Evolutionary conservation across 1,140 invertebrate species (phyloP).

Genomic region (Chrysomallon squamiferum): DNA sequence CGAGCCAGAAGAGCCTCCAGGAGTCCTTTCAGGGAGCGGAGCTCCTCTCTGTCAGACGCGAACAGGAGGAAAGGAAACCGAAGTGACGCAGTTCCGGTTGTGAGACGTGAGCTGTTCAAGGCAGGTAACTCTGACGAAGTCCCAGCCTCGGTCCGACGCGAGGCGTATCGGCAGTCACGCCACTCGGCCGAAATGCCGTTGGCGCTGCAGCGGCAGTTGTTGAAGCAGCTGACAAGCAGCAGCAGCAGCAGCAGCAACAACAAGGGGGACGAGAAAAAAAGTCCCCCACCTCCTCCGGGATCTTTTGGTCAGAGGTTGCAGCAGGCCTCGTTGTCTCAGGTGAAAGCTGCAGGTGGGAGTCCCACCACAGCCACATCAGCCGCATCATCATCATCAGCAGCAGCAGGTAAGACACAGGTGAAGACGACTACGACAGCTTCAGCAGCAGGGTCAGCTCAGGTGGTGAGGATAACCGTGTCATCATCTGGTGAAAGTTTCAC

Average conservation of each 20-base stretch:
- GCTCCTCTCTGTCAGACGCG: conserved; percentile 5
- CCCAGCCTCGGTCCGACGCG: not conserved
- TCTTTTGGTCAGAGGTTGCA: too few relatives aligned
- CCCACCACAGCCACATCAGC: too few relatives aligned
- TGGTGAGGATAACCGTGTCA: too few relatives aligned
- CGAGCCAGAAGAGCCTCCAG: not conserved
- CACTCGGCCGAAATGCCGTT: not conserved
- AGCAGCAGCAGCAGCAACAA: not conserved
- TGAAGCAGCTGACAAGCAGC: not conserved
- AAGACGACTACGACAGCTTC: too few relatives aligned
- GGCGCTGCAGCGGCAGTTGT: not conserved
- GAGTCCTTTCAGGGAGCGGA: conserved; percentile 1
- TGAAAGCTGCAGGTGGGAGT: too few relatives aligned
- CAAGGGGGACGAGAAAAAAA: not conserved
- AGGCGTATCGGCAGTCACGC: not conserved
- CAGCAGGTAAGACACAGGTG: too few relatives aligned
- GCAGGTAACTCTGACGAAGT: not conserved
- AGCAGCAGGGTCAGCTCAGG: too few relatives aligned
- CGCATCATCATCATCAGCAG: too few relatives aligned
- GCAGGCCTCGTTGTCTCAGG: too few relatives aligned
- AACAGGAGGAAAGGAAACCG: not conserved
- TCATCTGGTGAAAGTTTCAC: too few relatives aligned
- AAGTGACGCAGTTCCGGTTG: too few relatives aligned
- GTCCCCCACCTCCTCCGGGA: not conserved
- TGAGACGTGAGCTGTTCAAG: not conserved